Evolutionary conservation across 30 jellyfish, hydroid and myxozoan genomes (phyloP).

Genomic region (Aurelia sp.): DNA sequence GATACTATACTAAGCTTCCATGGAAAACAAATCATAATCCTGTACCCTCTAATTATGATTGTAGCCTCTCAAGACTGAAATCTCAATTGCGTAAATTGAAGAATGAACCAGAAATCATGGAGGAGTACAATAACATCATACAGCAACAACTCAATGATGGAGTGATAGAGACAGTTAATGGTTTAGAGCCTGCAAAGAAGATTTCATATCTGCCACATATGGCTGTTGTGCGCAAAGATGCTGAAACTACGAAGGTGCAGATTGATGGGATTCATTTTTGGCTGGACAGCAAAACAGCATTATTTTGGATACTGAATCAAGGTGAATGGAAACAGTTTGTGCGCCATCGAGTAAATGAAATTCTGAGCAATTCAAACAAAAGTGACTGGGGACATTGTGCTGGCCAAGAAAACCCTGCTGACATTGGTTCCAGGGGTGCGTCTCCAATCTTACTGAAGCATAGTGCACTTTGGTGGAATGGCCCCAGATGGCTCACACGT

Average conservation of each 20-base stretch:
- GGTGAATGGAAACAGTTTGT: too few species aligned
- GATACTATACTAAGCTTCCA: conserved; percentile 28
- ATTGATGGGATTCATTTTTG: too few species aligned
- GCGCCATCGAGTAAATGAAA: too few species aligned
- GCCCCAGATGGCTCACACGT: too few species aligned
- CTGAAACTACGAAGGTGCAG: conserved; percentile 48
- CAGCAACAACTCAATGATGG: conserved; percentile 21
- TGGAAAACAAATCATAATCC: conserved; percentile 17
- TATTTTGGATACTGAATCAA: too few species aligned
- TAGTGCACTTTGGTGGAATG: too few species aligned
- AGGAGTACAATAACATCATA: conserved; percentile 2
- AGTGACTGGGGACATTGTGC: too few species aligned
- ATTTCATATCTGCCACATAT: conserved; percentile 26
- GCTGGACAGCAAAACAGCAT: too few species aligned
- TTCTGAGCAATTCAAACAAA: too few species aligned
- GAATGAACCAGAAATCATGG: background rate
- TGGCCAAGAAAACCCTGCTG: too few species aligned
- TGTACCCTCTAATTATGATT: conserved; percentile 8
- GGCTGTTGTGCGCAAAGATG: conserved; percentile 45
- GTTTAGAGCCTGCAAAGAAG: background rate
- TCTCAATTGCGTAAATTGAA: background rate
- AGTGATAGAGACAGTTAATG: background rate
- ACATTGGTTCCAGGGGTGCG: too few species aligned
- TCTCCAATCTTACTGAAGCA: too few species aligned
- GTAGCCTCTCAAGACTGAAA: background rate